These are phyloP conservation scores for Stenoptilia bipunctidactyla DNA, from an alignment of 2,888 invertebrate species.

Conservation along the genomic window DNA sequence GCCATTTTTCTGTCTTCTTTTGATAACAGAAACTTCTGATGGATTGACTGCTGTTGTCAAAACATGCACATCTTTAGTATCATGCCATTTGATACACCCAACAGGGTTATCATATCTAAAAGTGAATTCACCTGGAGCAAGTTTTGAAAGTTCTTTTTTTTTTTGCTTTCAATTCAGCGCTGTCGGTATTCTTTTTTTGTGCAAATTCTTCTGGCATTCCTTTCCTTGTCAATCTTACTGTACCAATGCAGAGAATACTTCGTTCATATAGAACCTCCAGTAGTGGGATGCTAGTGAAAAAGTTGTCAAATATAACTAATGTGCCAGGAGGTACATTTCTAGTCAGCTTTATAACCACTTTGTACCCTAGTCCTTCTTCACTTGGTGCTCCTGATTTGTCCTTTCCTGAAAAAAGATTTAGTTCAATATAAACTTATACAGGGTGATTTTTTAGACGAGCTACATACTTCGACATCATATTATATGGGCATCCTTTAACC, in stretches of 20 bases:
- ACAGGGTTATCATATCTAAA: not conserved
- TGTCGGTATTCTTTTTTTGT: too few relatives aligned
- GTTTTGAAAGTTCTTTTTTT: not conserved
- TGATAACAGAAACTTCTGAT: too few relatives aligned
- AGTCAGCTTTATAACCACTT: conserved; percentile 2
- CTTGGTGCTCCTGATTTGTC: not conserved
- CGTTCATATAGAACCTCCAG: conserved; percentile 2
- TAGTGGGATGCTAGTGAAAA: conserved; percentile 3
- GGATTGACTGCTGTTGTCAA: not conserved
- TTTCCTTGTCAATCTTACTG: conserved; percentile 3
- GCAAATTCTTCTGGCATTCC: conserved; percentile 1
- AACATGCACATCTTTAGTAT: not conserved
- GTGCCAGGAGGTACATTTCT: conserved; percentile 2
- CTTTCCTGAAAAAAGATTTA: conserved; percentile 1
- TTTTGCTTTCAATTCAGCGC: not conserved
- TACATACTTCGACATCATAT: too few relatives aligned
- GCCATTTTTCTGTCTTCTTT: too few relatives aligned
- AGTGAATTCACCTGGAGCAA: not conserved
- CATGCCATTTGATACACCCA: not conserved
- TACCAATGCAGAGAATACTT: conserved; percentile 3
- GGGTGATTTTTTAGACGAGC: too few relatives aligned
- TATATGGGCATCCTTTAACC: too few relatives aligned
- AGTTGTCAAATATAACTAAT: conserved; percentile 5
- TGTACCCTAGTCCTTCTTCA: conserved; percentile 5
- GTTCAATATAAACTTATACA: too few relatives aligned